phyloP scores from a whole-genome alignment of 2,888 invertebrate genomes.

The Archaeoteleia sp. region DNA sequence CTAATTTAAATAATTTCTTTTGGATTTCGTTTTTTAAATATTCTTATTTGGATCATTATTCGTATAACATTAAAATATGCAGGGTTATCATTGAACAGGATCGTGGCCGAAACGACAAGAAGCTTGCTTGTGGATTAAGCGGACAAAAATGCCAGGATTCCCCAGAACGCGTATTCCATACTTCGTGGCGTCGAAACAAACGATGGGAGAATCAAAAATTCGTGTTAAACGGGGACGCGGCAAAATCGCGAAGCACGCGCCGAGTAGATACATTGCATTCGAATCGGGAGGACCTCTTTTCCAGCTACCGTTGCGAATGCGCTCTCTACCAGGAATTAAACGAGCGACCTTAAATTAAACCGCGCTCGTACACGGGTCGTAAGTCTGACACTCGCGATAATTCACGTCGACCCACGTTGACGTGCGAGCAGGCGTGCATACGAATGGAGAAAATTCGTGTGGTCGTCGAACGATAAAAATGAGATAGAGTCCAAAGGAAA shows the following conservation, averaged over 20 bases:
- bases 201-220: conserved; percentile 35
- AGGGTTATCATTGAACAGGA: too few relatives aligned
- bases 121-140: too few relatives aligned
- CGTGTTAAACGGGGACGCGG: conserved; percentile 36
- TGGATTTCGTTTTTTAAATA: neutral
- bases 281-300: conserved; percentile 51
- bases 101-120: too few relatives aligned
- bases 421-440: conserved; percentile 64
- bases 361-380: conserved; percentile 65
- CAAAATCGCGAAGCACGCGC: conserved; percentile 51
- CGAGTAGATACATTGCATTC: conserved; percentile 43
- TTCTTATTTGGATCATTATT: too few relatives aligned
- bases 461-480: conserved; percentile 57
- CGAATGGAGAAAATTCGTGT: conserved; percentile 69
- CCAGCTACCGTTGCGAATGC: conserved; percentile 62
- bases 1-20: neutral
- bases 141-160: neutral
- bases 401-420: conserved; percentile 69
- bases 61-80: too few relatives aligned
- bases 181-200: conserved; percentile 15
- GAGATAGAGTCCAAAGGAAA: conserved; percentile 38
- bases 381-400: conserved; percentile 69
- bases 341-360: conserved; percentile 71
- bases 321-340: conserved; percentile 69
- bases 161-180: conserved; percentile 10